A percentile compares a stretch with the other conserved stretches of the same genome.
Evolutionary conservation across 2,888 invertebrate species (phyloP).

Genomic region (Polyommatus iphigenia): DNA sequence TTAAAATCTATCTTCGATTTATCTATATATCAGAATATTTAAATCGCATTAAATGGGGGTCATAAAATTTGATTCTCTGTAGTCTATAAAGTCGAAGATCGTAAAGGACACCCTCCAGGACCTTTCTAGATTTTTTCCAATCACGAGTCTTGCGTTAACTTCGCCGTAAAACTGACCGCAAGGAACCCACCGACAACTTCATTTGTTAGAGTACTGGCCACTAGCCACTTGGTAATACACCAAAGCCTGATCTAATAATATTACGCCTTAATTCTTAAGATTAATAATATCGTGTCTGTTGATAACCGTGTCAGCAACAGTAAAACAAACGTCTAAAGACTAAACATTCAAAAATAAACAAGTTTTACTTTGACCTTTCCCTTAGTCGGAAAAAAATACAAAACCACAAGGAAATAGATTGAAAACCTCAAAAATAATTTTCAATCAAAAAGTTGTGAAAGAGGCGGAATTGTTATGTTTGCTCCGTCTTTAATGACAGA

Average conservation of each 20-base stretch:
- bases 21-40: neutral
- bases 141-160: neutral
- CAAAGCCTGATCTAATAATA: too few species aligned
- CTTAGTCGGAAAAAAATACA: neutral
- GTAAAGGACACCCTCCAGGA: neutral
- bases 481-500: neutral
- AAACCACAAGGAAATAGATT: neutral
- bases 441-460: neutral
- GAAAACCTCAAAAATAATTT: neutral
- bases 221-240: neutral
- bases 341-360: too few species aligned
- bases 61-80: neutral
- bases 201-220: neutral
- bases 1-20: neutral
- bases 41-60: neutral
- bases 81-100: neutral
- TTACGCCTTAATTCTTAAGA: neutral
- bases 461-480: neutral
- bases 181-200: neutral
- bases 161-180: neutral
- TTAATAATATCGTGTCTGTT: too few species aligned
- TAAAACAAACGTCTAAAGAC: too few species aligned
- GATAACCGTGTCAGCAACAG: too few species aligned
- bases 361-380: too few species aligned
- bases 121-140: slow-evolving; percentile 1